Conservation (phyloP, 2,888 invertebrate species). For the Heliconius erato region DNA sequence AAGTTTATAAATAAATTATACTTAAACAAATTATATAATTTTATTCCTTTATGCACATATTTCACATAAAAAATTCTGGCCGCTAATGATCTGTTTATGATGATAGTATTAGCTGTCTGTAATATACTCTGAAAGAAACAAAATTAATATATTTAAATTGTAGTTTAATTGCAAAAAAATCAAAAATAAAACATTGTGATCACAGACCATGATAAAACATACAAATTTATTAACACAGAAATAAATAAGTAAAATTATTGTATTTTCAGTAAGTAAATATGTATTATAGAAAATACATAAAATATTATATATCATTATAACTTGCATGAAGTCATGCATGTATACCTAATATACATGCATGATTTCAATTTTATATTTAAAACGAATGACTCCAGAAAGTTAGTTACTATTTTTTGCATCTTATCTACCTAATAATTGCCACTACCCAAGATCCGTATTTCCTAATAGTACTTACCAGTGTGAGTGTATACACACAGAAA, state of each 20-base stretch:
- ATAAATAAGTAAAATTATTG: conserved; percentile 12
- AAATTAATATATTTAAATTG: conserved; percentile 51
- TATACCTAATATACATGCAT: not conserved
- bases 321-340: no score
- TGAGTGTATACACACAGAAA: no score
- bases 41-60: not conserved
- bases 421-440: no score
- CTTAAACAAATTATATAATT: not conserved
- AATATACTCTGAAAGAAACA: conserved; percentile 10
- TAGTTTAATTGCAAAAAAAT: conserved; percentile 45
- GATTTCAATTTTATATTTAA: not conserved
- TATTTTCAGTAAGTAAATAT: not conserved
- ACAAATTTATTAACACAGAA: not conserved
- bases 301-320: no score
- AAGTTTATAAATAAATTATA: not conserved
- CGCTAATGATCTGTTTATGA: not conserved
- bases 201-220: conserved; percentile 56
- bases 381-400: no score
- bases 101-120: not conserved
- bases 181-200: conserved; percentile 48
- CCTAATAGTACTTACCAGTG: no score
- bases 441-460: no score
- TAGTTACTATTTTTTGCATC: no score
- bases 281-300: not conserved
- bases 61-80: not conserved